A percentile compares a stretch with the other conserved stretches of the same genome.
Evolutionary conservation across 2,113 vertebrate species (phyloP).

Genomic region (Meleagris gallopavo): DNA sequence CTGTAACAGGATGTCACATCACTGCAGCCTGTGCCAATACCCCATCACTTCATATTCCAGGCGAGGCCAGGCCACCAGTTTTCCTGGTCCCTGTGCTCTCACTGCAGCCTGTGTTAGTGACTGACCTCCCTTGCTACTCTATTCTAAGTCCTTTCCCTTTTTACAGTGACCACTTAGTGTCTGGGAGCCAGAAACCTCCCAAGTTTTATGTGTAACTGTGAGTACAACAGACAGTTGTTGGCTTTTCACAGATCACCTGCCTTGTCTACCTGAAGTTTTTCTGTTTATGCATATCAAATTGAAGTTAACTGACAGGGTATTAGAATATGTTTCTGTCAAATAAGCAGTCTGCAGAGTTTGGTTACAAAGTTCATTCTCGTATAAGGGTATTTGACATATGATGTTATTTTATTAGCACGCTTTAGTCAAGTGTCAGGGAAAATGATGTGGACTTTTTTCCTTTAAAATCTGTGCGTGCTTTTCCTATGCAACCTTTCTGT

Average conservation of each 20-base stretch:
- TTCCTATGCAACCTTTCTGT: neutral
- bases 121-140: neutral
- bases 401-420: neutral
- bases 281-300: neutral
- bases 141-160: neutral
- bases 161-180: neutral
- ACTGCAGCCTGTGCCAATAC: neutral
- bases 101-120: neutral
- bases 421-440: neutral
- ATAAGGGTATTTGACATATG: neutral
- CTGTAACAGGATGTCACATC: neutral
- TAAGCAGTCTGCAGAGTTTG: neutral
- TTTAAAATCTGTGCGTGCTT: neutral
- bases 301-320: neutral
- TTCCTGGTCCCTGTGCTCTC: neutral
- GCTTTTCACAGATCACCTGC: neutral
- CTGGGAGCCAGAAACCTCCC: neutral
- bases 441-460: neutral
- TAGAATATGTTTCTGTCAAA: neutral
- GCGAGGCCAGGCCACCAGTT: neutral
- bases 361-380: neutral
- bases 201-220: neutral
- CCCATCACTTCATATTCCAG: neutral
- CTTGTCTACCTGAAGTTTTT: neutral
- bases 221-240: neutral